phyloP scores from a whole-genome alignment of 92 coral and sea anemone species.

The Zoanthus gigantus region DNA sequence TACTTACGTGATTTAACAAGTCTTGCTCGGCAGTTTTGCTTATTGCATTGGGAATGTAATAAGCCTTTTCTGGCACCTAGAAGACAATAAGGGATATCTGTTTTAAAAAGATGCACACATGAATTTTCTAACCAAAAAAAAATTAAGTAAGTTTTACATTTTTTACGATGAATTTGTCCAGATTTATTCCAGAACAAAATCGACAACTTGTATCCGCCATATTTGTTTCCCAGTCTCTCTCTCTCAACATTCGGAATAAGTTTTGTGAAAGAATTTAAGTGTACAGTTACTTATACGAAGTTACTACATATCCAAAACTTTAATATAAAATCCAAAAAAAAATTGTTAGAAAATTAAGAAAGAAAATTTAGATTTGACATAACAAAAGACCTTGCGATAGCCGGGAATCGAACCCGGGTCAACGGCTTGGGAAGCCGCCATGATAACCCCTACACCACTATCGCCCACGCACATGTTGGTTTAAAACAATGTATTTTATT shows the following conservation, averaged over 20 bases:
- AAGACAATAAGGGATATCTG: not conserved
- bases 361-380: too few relatives aligned
- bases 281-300: not conserved
- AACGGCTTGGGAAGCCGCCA: conserved; percentile 99
- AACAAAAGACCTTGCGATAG: conserved; percentile 77
- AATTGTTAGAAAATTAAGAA: not conserved
- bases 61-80: conserved; percentile 81
- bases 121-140: too few relatives aligned
- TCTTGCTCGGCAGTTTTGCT: conserved; percentile 78
- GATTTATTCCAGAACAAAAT: conserved; percentile 42
- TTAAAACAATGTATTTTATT: too few relatives aligned
- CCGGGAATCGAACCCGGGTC: conserved; percentile 99
- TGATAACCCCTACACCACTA: conserved; percentile 99
- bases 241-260: not conserved
- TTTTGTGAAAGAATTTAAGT: not conserved
- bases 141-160: conserved; percentile 32
- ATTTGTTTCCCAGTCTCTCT: conserved; percentile 57
- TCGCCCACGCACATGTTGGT: conserved; percentile 57
- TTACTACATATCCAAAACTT: not conserved
- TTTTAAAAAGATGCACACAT: not conserved
- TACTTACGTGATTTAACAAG: conserved; percentile 70
- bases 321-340: not conserved
- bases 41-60: conserved; percentile 86
- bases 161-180: conserved; percentile 60
- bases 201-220: conserved; percentile 57